Evolutionary conservation across 2,797 vertebrate genomes (phyloP).

Genomic region (Anabacerthia variegaticeps): DNA sequence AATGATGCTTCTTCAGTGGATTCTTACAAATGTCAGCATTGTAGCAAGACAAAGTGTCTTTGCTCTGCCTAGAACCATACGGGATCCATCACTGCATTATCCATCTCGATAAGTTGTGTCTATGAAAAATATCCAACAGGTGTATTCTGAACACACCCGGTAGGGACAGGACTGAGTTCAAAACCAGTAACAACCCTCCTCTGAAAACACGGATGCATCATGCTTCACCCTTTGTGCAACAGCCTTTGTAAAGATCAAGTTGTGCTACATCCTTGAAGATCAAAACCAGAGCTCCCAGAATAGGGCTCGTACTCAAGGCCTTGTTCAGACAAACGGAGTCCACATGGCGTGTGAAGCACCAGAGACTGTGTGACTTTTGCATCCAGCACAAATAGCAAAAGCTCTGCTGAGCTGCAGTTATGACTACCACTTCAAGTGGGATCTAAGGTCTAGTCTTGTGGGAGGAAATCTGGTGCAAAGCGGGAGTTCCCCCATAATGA

Average conservation of each 20-base stretch:
- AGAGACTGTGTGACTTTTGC: accelerated
- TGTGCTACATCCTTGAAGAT: neutral
- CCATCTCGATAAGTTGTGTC: neutral
- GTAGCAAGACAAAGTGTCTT: neutral
- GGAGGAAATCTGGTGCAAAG: neutral
- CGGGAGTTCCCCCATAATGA: neutral
- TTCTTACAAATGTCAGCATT: neutral
- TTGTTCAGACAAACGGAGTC: neutral
- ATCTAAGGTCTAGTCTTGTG: accelerated
- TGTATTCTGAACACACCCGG: neutral
- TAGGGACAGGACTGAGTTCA: neutral
- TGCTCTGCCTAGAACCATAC: neutral
- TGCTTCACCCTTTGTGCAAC: neutral
- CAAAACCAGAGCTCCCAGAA: neutral
- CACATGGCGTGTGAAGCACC: neutral
- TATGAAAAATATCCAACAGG: neutral
- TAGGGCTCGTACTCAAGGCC: neutral
- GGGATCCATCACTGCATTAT: neutral
- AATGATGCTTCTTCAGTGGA: neutral
- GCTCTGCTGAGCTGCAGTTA: neutral
- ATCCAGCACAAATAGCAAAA: neutral
- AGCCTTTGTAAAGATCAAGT: neutral
- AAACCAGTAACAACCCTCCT: neutral
- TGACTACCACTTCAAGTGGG: neutral
- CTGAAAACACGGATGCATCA: neutral